Conservation (phyloP, 2,797 vertebrate genomes). For the Antennarius maculatus region DNA sequence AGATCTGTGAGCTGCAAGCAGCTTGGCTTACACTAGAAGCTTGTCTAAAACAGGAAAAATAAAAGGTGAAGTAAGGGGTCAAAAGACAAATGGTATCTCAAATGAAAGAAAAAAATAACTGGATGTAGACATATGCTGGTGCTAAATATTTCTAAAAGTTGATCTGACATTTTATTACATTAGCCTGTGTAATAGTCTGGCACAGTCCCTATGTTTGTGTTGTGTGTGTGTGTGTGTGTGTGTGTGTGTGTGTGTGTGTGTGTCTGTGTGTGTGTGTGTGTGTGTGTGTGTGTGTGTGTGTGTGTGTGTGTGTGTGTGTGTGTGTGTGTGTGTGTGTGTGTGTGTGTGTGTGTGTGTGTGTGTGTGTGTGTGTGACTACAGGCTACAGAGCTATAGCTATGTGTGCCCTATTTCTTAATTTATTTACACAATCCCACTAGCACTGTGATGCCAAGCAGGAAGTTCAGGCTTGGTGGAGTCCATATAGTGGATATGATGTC, state of each 20-base stretch:
- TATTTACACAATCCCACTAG: conserved; percentile 63
- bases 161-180: conserved; percentile 66
- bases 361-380: conserved; percentile 22
- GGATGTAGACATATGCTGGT: conserved; percentile 23
- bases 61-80: conserved; percentile 47
- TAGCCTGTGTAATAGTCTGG: conserved; percentile 57
- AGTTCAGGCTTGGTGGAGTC: conserved; percentile 46
- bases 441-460: conserved; percentile 61
- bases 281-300: conserved; percentile 16
- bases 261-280: not conserved
- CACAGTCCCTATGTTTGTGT: not conserved
- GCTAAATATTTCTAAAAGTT: conserved; percentile 46
- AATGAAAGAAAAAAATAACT: conserved; percentile 53
- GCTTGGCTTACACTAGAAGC: conserved; percentile 36
- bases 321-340: conserved; percentile 3
- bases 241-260: conserved; percentile 9
- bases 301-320: conserved; percentile 12
- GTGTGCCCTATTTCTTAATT: conserved; percentile 55
- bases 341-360: conserved; percentile 10
- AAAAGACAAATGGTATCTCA: conserved; percentile 39
- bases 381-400: conserved; percentile 41
- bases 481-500: conserved; percentile 68
- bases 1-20: conserved; percentile 12
- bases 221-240: conserved; percentile 14
- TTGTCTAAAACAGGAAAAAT: conserved; percentile 47